Conservation (phyloP, 2,888 invertebrate genomes). For the Dasypogon diadema region DNA sequence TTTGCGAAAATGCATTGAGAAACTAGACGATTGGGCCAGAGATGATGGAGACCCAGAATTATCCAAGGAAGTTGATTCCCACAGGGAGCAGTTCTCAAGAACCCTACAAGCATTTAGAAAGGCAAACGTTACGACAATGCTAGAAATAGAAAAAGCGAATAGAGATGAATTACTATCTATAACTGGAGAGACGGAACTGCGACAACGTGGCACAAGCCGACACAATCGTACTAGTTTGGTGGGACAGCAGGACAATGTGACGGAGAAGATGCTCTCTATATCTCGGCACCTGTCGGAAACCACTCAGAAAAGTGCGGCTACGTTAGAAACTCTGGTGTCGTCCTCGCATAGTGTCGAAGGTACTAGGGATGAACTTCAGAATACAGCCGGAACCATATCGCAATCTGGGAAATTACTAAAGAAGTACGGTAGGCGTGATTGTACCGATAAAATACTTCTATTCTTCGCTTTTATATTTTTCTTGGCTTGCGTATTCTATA, state of each 20-base stretch:
- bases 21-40: slow-evolving; percentile 76
- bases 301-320: slow-evolving; percentile 86
- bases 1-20: slow-evolving; percentile 78
- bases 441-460: slow-evolving; percentile 93
- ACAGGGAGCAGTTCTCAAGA: slow-evolving; percentile 79
- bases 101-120: slow-evolving; percentile 82
- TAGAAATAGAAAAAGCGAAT: slow-evolving; percentile 81
- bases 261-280: slow-evolving; percentile 86
- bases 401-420: slow-evolving; percentile 92
- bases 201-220: slow-evolving; percentile 71
- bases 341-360: slow-evolving; percentile 80
- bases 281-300: slow-evolving; percentile 89
- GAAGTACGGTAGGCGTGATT: slow-evolving; percentile 93
- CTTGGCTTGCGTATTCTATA: slow-evolving; percentile 90
- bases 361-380: slow-evolving; percentile 84
- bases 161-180: slow-evolving; percentile 78
- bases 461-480: slow-evolving; percentile 90
- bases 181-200: slow-evolving; percentile 71
- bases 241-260: slow-evolving; percentile 74
- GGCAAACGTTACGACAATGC: slow-evolving; percentile 82
- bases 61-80: slow-evolving; percentile 75
- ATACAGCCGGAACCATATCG: slow-evolving; percentile 87
- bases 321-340: slow-evolving; percentile 81
- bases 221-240: slow-evolving; percentile 74
- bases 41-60: slow-evolving; percentile 75